Evolutionary conservation across 1,140 invertebrate species (phyloP).

Genomic region (Theocolax elegans): DNA sequence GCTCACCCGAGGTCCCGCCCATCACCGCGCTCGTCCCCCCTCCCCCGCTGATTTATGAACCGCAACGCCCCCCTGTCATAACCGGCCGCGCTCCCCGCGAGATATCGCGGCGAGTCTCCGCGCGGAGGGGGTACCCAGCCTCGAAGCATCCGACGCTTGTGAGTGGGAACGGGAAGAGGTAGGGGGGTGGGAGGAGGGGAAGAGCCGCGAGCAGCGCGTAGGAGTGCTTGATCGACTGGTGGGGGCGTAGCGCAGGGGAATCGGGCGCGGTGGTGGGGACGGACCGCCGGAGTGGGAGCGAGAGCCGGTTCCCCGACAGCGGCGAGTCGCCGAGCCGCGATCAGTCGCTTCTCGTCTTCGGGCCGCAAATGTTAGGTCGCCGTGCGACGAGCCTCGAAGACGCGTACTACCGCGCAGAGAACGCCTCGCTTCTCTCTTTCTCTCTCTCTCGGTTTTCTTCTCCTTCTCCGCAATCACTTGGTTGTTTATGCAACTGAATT

Average conservation of each 20-base stretch:
- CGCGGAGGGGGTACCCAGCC: not conserved
- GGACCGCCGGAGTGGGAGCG: conserved; percentile 26
- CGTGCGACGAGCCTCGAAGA: not conserved
- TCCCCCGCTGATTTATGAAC: conserved; percentile 66
- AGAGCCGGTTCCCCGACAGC: conserved; percentile 44
- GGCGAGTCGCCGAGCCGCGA: conserved; percentile 38
- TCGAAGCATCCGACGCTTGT: conserved; percentile 21
- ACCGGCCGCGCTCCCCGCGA: conserved; percentile 43
- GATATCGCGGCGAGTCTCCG: not conserved
- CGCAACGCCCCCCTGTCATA: conserved; percentile 67
- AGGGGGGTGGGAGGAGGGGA: not conserved
- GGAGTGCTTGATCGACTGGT: too few species aligned
- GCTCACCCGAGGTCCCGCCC: conserved; percentile 57
- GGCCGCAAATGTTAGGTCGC: not conserved
- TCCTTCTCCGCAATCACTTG: too few species aligned
- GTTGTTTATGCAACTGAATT: too few species aligned
- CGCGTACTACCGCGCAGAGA: too few species aligned
- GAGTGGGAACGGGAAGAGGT: conserved; percentile 39
- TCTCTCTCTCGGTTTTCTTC: too few species aligned
- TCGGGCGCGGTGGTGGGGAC: not conserved
- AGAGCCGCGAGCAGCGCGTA: too few species aligned
- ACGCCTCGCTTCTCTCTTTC: too few species aligned
- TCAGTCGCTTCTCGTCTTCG: conserved; percentile 54
- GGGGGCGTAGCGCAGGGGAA: too few species aligned
- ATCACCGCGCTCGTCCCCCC: conserved; percentile 58